A percentile compares a stretch with the other conserved stretches of the same genome.
Evolutionary conservation across 2,888 invertebrate genomes (phyloP).

Genomic region (Sarcophaga subvicina): DNA sequence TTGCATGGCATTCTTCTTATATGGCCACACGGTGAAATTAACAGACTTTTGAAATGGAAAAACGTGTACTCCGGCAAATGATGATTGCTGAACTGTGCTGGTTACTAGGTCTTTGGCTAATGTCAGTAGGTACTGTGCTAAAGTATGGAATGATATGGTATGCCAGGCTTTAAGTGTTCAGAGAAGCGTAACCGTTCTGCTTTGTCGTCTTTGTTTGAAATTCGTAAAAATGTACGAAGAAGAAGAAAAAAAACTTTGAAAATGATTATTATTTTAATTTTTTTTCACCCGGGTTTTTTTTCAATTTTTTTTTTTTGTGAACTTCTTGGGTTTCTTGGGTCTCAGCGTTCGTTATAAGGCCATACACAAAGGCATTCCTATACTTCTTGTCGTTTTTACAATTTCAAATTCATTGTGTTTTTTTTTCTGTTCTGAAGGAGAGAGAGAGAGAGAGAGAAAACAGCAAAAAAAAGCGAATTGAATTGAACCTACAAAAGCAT

Average conservation of each 20-base stretch:
- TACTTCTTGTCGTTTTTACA: not conserved
- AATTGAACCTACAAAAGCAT: constrained; percentile 8
- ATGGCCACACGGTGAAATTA: not conserved
- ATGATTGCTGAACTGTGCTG: not conserved
- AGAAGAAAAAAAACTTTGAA: not conserved
- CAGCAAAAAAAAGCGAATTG: not conserved
- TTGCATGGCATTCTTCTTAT: not conserved
- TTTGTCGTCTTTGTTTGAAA: constrained; percentile 52
- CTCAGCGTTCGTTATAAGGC: not conserved
- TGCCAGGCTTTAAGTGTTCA: constrained; percentile 46
- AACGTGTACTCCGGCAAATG: not conserved
- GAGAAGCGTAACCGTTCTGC: constrained; percentile 68
- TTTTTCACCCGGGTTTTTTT: not conserved
- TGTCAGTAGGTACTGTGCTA: not conserved
- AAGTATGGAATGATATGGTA: not conserved
- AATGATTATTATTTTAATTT: constrained; percentile 40
- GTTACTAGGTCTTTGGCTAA: no score
- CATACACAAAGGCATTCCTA: not conserved
- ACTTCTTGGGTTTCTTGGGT: constrained; percentile 25
- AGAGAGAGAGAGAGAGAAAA: not conserved
- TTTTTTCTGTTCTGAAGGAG: constrained; percentile 24
- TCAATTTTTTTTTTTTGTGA: not conserved
- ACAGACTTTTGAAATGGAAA: not conserved
- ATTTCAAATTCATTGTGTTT: constrained; percentile 4
- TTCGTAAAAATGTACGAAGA: not conserved